phyloP scores from a whole-genome alignment of 2,888 invertebrate genomes.

The Anaspis maculata region DNA sequence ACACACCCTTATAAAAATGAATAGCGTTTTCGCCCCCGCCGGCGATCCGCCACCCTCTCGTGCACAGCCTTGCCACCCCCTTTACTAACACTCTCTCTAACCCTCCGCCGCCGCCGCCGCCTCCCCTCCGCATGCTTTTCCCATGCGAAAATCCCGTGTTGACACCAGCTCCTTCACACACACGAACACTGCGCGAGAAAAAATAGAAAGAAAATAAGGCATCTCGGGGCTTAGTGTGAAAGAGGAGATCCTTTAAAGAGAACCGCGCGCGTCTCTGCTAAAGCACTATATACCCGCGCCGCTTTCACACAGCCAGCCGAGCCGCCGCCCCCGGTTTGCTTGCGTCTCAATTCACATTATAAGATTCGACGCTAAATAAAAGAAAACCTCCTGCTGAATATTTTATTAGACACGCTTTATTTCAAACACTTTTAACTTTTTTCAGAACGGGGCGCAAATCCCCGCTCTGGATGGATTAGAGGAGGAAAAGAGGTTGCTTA shows the following conservation, averaged over 20 bases:
- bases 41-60: slow-evolving; percentile 3
- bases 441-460: slow-evolving; percentile 23
- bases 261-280: too few relatives aligned
- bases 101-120: too few relatives aligned
- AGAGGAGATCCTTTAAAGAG: slow-evolving; percentile 29
- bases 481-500: too few relatives aligned
- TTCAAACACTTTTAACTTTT: slow-evolving; percentile 32
- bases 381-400: slow-evolving; percentile 33
- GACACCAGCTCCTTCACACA: slow-evolving; percentile 35
- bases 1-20: slow-evolving; percentile 30
- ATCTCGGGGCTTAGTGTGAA: slow-evolving; percentile 27
- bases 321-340: slow-evolving; percentile 19
- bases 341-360: slow-evolving; percentile 31
- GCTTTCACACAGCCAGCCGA: background rate
- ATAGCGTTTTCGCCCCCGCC: slow-evolving; percentile 28
- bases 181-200: slow-evolving; percentile 30
- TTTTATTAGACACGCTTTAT: slow-evolving; percentile 33
- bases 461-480: too few relatives aligned
- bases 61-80: too few relatives aligned
- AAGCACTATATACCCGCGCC: background rate
- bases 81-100: too few relatives aligned
- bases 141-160: slow-evolving; percentile 36
- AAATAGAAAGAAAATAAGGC: slow-evolving; percentile 34
- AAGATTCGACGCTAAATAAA: slow-evolving; percentile 31
- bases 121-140: too few relatives aligned